Conservation (phyloP, 2,113 vertebrate genomes). For the Baryphthengus martii region DNA sequence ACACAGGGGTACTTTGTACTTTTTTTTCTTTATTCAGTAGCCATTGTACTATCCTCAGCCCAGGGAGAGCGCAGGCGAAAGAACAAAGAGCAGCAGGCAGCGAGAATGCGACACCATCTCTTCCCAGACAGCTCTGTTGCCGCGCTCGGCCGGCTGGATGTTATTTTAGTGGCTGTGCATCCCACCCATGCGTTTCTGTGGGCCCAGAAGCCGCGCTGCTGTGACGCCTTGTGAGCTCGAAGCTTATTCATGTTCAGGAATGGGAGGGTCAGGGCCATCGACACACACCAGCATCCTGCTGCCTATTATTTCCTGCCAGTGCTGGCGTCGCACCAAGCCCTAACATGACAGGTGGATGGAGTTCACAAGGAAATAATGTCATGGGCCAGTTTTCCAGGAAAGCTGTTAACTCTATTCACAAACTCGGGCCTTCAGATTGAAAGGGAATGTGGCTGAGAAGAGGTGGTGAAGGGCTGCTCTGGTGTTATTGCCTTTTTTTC, state of each 20-base stretch:
- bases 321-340: slow-evolving; percentile 75
- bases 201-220: slow-evolving; percentile 39
- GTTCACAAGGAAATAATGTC: slow-evolving; percentile 81
- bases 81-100: slow-evolving; percentile 63
- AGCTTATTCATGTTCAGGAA: slow-evolving; percentile 82
- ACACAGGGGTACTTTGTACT: not conserved
- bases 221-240: slow-evolving; percentile 59
- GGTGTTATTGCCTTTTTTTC: not conserved
- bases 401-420: slow-evolving; percentile 74
- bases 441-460: slow-evolving; percentile 50
- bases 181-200: slow-evolving; percentile 61
- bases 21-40: not conserved
- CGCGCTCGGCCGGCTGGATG: not conserved
- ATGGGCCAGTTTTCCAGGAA: slow-evolving; percentile 82
- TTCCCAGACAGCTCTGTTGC: slow-evolving; percentile 46
- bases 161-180: slow-evolving; percentile 63
- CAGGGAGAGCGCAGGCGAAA: not conserved
- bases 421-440: slow-evolving; percentile 34
- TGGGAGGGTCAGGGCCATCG: slow-evolving; percentile 83
- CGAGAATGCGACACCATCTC: slow-evolving; percentile 23
- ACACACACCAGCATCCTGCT: slow-evolving; percentile 84
- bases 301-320: slow-evolving; percentile 86
- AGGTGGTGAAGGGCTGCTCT: not conserved
- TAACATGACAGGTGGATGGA: slow-evolving; percentile 84
- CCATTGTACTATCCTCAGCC: not conserved